Percentiles rank a stretch among this genome's conserved stretches.
phyloP scores from a whole-genome alignment of 2,888 invertebrate genomes.

The Phasia obesa region DNA sequence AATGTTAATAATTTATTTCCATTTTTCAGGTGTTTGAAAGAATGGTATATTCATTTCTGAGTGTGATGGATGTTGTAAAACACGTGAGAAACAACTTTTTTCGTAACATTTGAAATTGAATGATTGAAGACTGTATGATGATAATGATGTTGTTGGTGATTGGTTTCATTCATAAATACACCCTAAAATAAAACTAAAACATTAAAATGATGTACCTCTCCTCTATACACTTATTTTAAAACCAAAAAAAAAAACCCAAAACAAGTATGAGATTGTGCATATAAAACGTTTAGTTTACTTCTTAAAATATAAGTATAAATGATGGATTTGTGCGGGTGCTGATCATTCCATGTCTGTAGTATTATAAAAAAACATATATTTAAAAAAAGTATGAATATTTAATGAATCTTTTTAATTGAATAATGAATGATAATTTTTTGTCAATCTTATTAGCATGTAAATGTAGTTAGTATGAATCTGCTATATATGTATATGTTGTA shows the following conservation, averaged over 20 bases:
- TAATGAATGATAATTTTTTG: slow-evolving; percentile 37
- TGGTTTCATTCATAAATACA: slow-evolving; percentile 58
- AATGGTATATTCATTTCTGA: slow-evolving; percentile 54
- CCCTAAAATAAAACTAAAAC: slow-evolving; percentile 33
- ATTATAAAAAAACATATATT: slow-evolving; percentile 35
- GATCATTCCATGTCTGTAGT: slow-evolving; percentile 69
- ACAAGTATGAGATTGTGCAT: slow-evolving; percentile 59
- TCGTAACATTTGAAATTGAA: slow-evolving; percentile 35
- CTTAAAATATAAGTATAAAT: slow-evolving; percentile 48
- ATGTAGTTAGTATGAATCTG: slow-evolving; percentile 42
- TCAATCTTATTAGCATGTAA: slow-evolving; percentile 7
- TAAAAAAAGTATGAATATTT: slow-evolving; percentile 48
- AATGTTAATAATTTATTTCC: too few species aligned
- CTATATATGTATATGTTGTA: slow-evolving; percentile 32
- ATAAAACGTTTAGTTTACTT: slow-evolving; percentile 41
- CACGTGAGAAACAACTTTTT: slow-evolving; percentile 8
- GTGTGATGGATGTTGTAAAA: slow-evolving; percentile 57
- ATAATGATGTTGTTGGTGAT: slow-evolving; percentile 44
- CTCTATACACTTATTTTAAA: slow-evolving; percentile 23
- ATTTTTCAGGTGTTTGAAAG: slow-evolving; percentile 64
- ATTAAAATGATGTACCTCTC: slow-evolving; percentile 59
- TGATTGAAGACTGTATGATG: slow-evolving; percentile 57
- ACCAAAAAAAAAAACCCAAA: too few species aligned
- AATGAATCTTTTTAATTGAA: slow-evolving; percentile 32
- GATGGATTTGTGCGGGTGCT: slow-evolving; percentile 65